phyloP scores from a whole-genome alignment of 2,113 vertebrate genomes.

The Strigops habroptila region DNA sequence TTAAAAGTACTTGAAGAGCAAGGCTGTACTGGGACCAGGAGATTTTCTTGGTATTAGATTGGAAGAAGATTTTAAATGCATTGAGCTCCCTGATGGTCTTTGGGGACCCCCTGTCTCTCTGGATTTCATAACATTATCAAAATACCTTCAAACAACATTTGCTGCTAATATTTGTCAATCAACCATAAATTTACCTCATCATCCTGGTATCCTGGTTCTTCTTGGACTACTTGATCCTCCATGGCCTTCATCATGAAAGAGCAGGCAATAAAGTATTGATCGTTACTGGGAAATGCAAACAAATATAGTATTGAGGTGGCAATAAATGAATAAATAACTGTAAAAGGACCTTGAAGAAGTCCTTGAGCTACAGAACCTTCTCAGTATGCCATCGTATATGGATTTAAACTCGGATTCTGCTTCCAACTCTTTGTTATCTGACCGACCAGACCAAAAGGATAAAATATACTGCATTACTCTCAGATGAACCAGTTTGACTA shows the following conservation, averaged over 20 bases:
- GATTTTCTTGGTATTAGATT: background rate
- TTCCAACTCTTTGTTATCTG: background rate
- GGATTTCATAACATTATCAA: background rate
- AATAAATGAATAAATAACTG: background rate
- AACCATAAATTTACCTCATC: constrained; percentile 81
- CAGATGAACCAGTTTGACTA: background rate
- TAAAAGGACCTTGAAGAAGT: background rate
- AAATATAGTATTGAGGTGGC: background rate
- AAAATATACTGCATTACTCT: background rate
- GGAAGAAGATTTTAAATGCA: background rate
- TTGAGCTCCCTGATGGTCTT: background rate
- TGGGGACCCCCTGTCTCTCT: background rate
- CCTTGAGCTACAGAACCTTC: background rate
- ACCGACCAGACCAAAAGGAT: background rate
- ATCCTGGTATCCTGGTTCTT: constrained; percentile 82
- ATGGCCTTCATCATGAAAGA: constrained; percentile 79
- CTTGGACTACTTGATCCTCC: constrained; percentile 89
- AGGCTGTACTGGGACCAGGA: background rate
- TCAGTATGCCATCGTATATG: background rate
- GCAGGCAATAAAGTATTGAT: constrained; percentile 7
- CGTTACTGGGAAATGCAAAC: constrained; percentile 42
- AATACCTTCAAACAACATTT: background rate
- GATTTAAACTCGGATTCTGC: background rate
- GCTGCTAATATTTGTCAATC: background rate
- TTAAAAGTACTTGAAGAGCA: background rate